phyloP scores from a whole-genome alignment of 2,113 vertebrate species.

The Zingel zingel region DNA sequence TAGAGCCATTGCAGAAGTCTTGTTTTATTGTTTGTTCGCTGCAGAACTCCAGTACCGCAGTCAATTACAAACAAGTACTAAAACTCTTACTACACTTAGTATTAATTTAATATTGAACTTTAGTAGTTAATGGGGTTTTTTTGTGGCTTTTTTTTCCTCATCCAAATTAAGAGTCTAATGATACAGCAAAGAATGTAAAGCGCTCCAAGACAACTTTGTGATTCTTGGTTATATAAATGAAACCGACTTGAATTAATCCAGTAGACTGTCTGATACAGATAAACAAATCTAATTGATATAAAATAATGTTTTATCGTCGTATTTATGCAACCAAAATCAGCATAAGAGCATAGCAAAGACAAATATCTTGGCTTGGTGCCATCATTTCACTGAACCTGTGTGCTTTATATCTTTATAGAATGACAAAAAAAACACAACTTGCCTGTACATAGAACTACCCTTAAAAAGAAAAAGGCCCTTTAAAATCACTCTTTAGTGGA shows the following conservation, averaged over 20 bases:
- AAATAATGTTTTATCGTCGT: background rate
- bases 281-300: background rate
- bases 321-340: background rate
- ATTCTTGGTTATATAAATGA: background rate
- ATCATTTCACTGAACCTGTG: too few relatives aligned
- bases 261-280: background rate
- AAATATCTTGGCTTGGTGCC: background rate
- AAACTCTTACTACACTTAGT: background rate
- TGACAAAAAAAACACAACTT: too few relatives aligned
- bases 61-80: background rate
- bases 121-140: too few relatives aligned
- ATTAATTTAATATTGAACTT: background rate
- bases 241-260: background rate
- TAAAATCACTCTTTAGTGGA: too few relatives aligned
- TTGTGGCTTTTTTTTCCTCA: too few relatives aligned
- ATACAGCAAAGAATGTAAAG: background rate
- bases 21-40: constrained; percentile 21
- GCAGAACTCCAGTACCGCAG: background rate
- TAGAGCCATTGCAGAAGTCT: background rate
- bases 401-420: too few relatives aligned
- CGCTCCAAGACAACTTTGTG: background rate
- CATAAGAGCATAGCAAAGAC: background rate
- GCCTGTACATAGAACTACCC: background rate
- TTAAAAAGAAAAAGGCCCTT: too few relatives aligned
- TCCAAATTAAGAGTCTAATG: background rate